Percentiles rank a stretch among this genome's conserved stretches.
Evolutionary conservation across 92 coral and sea anemone species (phyloP).

Genomic region (Umimayanthus chanpuru): DNA sequence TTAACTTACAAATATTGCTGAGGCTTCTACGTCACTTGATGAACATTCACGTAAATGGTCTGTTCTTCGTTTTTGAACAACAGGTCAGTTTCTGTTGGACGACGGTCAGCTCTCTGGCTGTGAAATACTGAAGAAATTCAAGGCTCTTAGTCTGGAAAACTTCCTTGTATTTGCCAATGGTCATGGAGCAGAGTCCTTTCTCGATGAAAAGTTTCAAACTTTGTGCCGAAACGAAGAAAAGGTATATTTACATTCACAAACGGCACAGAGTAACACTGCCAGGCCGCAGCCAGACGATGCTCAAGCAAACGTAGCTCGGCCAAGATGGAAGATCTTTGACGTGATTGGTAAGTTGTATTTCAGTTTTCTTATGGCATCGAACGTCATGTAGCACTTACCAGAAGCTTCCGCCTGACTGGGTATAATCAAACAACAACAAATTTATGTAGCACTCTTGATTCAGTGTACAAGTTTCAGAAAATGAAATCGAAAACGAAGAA

Average conservation of each 20-base stretch:
- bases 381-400: not conserved
- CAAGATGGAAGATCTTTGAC: not conserved
- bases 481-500: too few species aligned
- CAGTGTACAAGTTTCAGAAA: too few species aligned
- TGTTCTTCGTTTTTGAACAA: not conserved
- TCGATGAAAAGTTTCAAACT: not conserved
- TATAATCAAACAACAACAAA: too few species aligned
- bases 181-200: conserved; percentile 1
- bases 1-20: not conserved
- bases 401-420: not conserved
- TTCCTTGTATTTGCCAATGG: conserved; percentile 30
- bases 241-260: not conserved
- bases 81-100: conserved; percentile 24
- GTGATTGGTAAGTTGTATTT: not conserved
- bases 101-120: not conserved
- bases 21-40: not conserved
- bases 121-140: conserved; percentile 8
- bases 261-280: not conserved
- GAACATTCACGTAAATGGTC: not conserved
- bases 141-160: conserved; percentile 15
- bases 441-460: too few species aligned
- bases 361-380: not conserved
- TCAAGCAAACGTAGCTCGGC: not conserved
- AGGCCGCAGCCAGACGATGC: not conserved
- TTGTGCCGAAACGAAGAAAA: not conserved